A percentile compares a stretch with the other conserved stretches of the same genome.
phyloP scores from a whole-genome alignment of 2,797 vertebrate species.

The Pachyuromys duprasi region DNA sequence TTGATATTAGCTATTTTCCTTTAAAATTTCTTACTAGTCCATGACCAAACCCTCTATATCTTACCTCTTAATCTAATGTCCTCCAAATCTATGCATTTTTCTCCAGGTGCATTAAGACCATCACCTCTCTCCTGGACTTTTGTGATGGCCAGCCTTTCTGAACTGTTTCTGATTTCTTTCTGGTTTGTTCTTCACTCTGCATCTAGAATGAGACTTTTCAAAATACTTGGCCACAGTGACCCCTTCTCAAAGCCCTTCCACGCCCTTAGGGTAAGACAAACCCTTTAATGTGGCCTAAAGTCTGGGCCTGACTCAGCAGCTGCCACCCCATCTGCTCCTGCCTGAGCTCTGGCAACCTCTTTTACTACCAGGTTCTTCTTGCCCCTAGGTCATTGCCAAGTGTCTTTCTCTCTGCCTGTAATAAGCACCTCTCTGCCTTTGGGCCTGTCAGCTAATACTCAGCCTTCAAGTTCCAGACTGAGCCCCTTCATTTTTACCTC shows the following conservation, averaged over 20 bases:
- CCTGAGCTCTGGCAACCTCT: neutral
- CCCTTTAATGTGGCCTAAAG: conserved; percentile 18
- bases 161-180: conserved; percentile 29
- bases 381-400: neutral
- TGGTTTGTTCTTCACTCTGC: neutral
- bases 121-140: neutral
- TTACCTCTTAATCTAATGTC: neutral
- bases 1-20: neutral
- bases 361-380: neutral
- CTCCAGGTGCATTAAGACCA: neutral
- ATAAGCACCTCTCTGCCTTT: neutral
- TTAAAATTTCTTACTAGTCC: neutral
- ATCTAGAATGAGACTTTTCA: conserved; percentile 13
- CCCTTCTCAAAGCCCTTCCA: neutral
- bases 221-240: neutral
- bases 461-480: neutral
- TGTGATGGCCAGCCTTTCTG: neutral
- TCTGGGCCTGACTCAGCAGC: neutral
- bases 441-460: neutral
- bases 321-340: neutral
- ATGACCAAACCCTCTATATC: conserved; percentile 8
- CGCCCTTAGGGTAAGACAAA: neutral
- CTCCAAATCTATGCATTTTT: neutral
- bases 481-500: neutral
- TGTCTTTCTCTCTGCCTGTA: neutral